A percentile compares a stretch with the other conserved stretches of the same genome.
phyloP scores from a whole-genome alignment of 2,888 invertebrate genomes.

The Harpalus rufipes region DNA sequence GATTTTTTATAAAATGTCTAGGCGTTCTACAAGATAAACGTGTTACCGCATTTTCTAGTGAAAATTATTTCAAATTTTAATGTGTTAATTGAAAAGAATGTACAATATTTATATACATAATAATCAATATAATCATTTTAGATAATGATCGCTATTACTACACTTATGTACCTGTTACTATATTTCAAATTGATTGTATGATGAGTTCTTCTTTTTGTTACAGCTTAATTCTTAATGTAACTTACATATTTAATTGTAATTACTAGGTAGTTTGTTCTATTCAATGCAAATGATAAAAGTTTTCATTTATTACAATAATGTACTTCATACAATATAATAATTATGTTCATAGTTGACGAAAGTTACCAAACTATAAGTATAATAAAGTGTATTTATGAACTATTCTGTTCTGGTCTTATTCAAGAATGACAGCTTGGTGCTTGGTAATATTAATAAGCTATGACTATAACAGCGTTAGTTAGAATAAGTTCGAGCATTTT shows the following conservation, averaged over 20 bases:
- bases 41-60: too few species aligned
- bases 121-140: too few species aligned
- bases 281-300: neutral
- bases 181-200: too few species aligned
- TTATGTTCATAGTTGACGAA: neutral
- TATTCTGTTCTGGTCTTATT: neutral
- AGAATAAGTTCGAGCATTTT: neutral
- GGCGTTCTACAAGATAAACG: too few species aligned
- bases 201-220: neutral
- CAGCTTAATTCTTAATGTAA: neutral
- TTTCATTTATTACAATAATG: constrained; percentile 7
- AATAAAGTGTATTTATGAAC: neutral
- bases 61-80: too few species aligned
- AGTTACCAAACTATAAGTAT: neutral
- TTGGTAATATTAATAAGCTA: too few species aligned
- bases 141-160: too few species aligned
- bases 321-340: constrained; percentile 4
- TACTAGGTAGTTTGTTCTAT: neutral
- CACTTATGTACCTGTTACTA: too few species aligned
- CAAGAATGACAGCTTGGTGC: neutral
- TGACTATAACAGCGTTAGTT: neutral
- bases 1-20: too few species aligned
- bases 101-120: too few species aligned
- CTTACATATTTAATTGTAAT: neutral
- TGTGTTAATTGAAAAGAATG: too few species aligned